phyloP scores from a whole-genome alignment of 2,888 invertebrate species.

The Bimastos eiseni region DNA sequence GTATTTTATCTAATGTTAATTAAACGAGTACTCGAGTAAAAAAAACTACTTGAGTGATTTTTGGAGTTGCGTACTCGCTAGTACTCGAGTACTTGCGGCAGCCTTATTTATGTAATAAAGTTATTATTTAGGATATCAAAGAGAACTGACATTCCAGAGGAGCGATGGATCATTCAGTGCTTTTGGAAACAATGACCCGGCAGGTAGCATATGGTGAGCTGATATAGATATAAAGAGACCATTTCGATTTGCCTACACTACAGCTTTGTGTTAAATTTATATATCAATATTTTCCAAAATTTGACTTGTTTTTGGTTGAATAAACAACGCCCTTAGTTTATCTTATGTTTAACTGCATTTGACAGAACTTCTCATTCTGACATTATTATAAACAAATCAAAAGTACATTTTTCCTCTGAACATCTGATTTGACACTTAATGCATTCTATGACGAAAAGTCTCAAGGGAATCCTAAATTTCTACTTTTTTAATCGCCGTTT shows the following conservation, averaged over 20 bases:
- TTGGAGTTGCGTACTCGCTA: too few species aligned
- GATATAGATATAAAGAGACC: neutral
- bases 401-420: neutral
- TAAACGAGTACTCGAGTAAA: too few species aligned
- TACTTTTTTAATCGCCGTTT: neutral
- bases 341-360: neutral
- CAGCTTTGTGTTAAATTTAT: neutral
- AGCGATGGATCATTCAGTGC: conserved; percentile 87
- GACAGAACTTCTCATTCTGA: neutral
- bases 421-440: neutral
- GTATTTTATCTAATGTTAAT: too few species aligned
- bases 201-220: conserved; percentile 77
- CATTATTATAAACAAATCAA: neutral
- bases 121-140: conserved; percentile 74
- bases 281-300: neutral
- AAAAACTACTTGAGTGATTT: too few species aligned
- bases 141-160: conserved; percentile 83
- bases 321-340: too few species aligned
- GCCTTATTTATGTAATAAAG: neutral
- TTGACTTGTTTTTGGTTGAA: neutral
- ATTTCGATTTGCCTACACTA: neutral
- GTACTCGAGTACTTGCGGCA: too few species aligned
- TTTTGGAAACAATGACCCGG: conserved; percentile 74
- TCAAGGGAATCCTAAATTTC: neutral
- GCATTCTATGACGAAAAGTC: too few species aligned